phyloP scores from a whole-genome alignment of 1,140 invertebrate genomes.

The Aphis gossypii region DNA sequence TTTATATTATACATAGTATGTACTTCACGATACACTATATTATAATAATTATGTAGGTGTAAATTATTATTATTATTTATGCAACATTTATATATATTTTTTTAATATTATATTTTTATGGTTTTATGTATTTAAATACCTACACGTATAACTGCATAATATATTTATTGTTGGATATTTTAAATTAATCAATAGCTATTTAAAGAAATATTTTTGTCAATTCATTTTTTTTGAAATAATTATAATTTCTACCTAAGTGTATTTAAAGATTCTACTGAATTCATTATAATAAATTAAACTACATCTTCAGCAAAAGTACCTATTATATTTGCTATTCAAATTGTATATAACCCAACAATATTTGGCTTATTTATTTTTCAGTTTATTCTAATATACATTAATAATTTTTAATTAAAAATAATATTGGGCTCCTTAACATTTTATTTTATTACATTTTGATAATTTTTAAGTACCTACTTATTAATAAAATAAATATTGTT shows the following conservation, averaged over 20 bases:
- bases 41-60: not conserved
- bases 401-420: conserved; percentile 2
- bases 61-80: not conserved
- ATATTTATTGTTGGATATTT: not conserved
- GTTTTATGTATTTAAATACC: not conserved
- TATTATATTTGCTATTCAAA: not conserved
- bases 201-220: not conserved
- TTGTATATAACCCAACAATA: not conserved
- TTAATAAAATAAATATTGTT: not conserved
- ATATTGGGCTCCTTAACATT: not conserved
- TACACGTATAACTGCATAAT: not conserved
- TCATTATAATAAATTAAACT: not conserved
- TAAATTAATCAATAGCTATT: not conserved
- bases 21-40: not conserved
- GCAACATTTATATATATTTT: not conserved
- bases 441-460: not conserved
- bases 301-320: not conserved
- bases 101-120: not conserved
- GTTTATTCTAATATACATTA: not conserved
- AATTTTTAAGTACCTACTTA: not conserved
- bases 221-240: not conserved
- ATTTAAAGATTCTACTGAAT: not conserved
- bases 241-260: not conserved
- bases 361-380: not conserved
- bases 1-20: not conserved